Conservation (phyloP, 2,797 vertebrate species). For the Catharus ustulatus region DNA sequence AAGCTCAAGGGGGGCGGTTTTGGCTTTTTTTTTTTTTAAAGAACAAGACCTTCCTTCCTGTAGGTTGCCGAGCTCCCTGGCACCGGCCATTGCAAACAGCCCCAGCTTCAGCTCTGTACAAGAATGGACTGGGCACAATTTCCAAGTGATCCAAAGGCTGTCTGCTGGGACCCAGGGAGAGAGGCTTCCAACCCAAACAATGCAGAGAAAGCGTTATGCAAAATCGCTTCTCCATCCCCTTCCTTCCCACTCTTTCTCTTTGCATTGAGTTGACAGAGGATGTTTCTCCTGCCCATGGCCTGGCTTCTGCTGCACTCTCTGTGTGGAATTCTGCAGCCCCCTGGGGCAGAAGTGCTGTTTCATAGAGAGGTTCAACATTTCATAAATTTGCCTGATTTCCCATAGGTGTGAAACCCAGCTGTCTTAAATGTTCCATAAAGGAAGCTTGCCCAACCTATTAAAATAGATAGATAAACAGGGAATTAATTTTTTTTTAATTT, state of each 20-base stretch:
- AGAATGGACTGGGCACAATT: constrained; percentile 35
- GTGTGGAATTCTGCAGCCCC: fast-evolving
- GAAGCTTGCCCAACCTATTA: neutral
- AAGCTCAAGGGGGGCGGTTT: neutral
- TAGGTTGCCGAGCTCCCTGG: neutral
- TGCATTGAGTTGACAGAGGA: neutral
- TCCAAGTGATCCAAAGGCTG: neutral
- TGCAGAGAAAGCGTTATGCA: neutral
- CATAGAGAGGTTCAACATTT: neutral
- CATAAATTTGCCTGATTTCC: neutral
- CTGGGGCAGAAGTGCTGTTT: neutral
- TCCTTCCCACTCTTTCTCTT: neutral
- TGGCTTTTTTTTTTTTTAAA: neutral
- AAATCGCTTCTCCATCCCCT: neutral
- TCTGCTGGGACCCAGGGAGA: neutral
- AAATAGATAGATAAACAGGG: neutral
- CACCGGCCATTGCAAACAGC: neutral
- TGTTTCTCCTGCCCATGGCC: constrained; percentile 19
- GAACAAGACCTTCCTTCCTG: constrained; percentile 56
- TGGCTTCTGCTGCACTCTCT: neutral
- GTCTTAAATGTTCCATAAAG: neutral
- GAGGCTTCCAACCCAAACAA: constrained; percentile 57
- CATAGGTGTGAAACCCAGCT: neutral
- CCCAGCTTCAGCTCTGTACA: neutral
- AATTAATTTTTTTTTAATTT: neutral